phyloP scores from a whole-genome alignment of 1,140 invertebrate species.

The Drosophila bifasciata region DNA sequence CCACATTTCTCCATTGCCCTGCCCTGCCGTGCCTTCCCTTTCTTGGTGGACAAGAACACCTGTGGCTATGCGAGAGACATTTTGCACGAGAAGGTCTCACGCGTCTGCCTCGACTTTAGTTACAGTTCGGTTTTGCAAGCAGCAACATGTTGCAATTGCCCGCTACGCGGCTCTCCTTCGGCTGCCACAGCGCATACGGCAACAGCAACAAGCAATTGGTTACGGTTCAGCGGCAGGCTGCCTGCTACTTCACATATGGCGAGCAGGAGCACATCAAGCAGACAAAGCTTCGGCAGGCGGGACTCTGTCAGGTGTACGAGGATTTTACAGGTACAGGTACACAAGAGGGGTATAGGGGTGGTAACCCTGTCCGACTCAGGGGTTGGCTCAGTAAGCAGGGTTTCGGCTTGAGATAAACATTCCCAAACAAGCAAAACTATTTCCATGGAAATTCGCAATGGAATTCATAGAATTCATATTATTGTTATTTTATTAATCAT shows the following conservation, averaged over 20 bases:
- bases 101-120: conserved; percentile 39
- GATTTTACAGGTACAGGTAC: conserved; percentile 66
- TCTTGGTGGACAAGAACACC: conserved; percentile 38
- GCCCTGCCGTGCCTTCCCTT: conserved; percentile 7
- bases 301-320: conserved; percentile 72
- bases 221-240: conserved; percentile 58
- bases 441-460: too few relatives aligned
- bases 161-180: conserved; percentile 24
- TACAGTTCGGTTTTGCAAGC: conserved; percentile 40
- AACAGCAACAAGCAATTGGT: conserved; percentile 39
- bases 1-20: conserved; percentile 22
- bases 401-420: too few relatives aligned
- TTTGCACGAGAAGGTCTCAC: not conserved
- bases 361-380: conserved; percentile 8
- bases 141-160: conserved; percentile 62
- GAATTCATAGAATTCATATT: too few relatives aligned
- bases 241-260: conserved; percentile 68
- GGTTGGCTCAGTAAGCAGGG: conserved; percentile 7
- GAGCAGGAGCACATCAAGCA: conserved; percentile 49
- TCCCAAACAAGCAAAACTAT: too few relatives aligned
- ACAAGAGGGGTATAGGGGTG: too few relatives aligned
- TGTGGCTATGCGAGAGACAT: conserved; percentile 59
- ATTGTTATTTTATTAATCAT: too few relatives aligned
- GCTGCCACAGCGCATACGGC: conserved; percentile 8
- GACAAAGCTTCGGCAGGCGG: conserved; percentile 54